Base-by-base conservation (phyloP, 2,888 invertebrate genomes). In the Neoitamus cyanurus region DNA sequence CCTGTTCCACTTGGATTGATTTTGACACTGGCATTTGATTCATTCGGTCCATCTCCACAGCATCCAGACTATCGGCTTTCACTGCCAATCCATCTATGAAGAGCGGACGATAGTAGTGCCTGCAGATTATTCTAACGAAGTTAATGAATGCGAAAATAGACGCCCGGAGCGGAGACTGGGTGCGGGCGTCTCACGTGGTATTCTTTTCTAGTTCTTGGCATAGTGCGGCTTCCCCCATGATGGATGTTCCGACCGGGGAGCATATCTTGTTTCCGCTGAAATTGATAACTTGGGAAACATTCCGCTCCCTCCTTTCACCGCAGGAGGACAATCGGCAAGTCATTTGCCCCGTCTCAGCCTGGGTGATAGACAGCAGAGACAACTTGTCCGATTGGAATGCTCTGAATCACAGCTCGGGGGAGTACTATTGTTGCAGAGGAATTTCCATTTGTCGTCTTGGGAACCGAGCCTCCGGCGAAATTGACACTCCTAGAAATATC, bases 1-100 rank as follows among this genome's bases (percentile, higher is more conserved):
- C 42, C 75, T 42, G 75, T 75, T 75, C 75, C 75, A 46, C 28
- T 75, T 75, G 75, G 28, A 75, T 75, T 42, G 25, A 20, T 75
- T 75, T 75, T 75, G 75, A 75, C 75, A 75, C 42, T 75, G 42
- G 75, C 42, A 75, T 75, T 75, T 42, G 75, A 37, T 37, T 75
- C 75, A 42, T 25, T 58, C 58, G 58, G 58, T 58, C 58, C 58
- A 58, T 15, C 25, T 20, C 25, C 25, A 6, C 42, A 31, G 70
- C 30, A 31, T 31, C 73, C 15, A 73, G 75, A 42, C 75, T 75
- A 75, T 75, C 75, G 7, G 42, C n/a, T 75, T 75, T 46, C 75
- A 42, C 42, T 75, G 75, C 37, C 28, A 6, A 75, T 37, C 28
- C 37, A 75, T 75, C 75, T 75, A 37, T 75, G 42, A 75, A 75